These are phyloP conservation scores for Lamprotornis superbus DNA, from an alignment of 2,113 vertebrate genomes.

Conservation along the genomic window DNA sequence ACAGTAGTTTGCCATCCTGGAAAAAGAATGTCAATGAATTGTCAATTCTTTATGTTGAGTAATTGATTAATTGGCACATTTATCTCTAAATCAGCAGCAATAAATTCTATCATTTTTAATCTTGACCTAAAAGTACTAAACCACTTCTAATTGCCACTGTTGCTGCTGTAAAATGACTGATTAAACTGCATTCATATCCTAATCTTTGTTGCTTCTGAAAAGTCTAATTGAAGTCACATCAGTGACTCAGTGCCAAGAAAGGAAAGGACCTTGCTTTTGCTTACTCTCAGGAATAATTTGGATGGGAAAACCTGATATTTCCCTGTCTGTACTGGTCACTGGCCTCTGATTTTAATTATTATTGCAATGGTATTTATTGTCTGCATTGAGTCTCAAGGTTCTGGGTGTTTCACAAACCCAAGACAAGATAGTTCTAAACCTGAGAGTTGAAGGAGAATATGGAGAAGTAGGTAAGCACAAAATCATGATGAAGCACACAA, in stretches of 20 bases:
- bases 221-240: conserved; percentile 14
- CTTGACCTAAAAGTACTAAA: conserved; percentile 71
- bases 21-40: conserved; percentile 72
- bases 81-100: conserved; percentile 76
- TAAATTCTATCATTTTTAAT: conserved; percentile 70
- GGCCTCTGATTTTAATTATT: neutral
- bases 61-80: conserved; percentile 77
- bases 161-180: conserved; percentile 62
- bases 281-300: neutral
- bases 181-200: conserved; percentile 44
- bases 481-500: neutral
- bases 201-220: conserved; percentile 57
- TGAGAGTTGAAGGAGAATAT: rapidly evolving
- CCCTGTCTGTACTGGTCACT: neutral
- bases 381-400: neutral
- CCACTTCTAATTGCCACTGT: conserved; percentile 60
- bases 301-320: neutral
- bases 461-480: neutral
- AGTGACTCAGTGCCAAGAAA: conserved; percentile 13
- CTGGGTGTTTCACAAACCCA: neutral
- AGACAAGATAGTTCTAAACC: neutral
- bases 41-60: conserved; percentile 66
- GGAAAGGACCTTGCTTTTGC: neutral
- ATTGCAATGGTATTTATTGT: neutral
- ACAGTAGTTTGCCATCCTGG: conserved; percentile 58